Percentiles rank a stretch among this genome's conserved stretches.
phyloP scores from a whole-genome alignment of 2,797 vertebrate genomes.

The Cuniculus paca region DNA sequence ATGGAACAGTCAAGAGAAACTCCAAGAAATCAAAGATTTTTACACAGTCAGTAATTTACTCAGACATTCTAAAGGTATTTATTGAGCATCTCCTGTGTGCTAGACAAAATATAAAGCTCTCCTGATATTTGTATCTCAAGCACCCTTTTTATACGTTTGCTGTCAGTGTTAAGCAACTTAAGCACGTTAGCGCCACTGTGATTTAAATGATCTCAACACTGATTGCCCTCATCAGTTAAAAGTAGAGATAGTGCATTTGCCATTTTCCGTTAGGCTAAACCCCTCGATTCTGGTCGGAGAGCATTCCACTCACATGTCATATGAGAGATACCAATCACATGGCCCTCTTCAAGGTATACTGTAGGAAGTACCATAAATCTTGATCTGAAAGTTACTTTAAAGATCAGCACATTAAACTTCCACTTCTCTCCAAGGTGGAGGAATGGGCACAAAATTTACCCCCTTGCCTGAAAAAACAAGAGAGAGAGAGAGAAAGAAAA shows the following conservation, averaged over 20 bases:
- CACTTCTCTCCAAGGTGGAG: not conserved
- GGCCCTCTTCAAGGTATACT: not conserved
- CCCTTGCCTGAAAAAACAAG: not conserved
- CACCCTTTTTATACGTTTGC: not conserved
- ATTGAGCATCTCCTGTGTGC: not conserved
- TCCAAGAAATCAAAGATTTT: conserved; percentile 2
- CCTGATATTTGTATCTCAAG: not conserved
- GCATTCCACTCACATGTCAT: not conserved
- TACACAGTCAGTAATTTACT: conserved; percentile 14
- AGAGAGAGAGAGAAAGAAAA: not conserved
- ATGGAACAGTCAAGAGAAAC: conserved; percentile 19
- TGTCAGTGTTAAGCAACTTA: not conserved
- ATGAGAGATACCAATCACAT: not conserved
- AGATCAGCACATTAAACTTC: not conserved
- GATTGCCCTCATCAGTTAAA: not conserved
- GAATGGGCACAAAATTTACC: not conserved
- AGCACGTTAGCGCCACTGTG: not conserved
- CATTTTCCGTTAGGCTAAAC: not conserved
- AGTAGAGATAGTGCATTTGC: not conserved
- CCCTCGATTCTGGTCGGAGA: not conserved
- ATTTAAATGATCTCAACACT: not conserved
- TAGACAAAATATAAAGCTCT: conserved; percentile 23
- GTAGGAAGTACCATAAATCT: not conserved
- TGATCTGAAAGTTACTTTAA: not conserved
- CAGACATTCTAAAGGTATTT: not conserved